Evolutionary conservation across 1,140 invertebrate genomes (phyloP).

Genomic region (Acromyrmex charruanus): DNA sequence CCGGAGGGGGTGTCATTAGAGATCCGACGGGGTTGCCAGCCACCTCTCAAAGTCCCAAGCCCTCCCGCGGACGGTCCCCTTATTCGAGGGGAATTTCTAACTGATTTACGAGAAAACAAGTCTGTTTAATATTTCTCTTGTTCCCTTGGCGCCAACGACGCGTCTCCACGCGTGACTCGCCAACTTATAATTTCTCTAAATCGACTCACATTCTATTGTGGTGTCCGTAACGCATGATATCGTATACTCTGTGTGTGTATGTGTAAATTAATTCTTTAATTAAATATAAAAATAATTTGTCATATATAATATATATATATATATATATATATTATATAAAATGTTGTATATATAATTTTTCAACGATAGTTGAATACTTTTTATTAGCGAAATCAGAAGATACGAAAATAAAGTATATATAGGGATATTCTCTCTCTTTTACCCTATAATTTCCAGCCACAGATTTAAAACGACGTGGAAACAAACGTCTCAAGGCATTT

Average conservation of each 20-base stretch:
- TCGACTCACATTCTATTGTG: slow-evolving; percentile 46
- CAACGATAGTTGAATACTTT: background rate
- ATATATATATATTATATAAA: no score
- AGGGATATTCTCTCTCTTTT: background rate
- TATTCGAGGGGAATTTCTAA: slow-evolving; percentile 83
- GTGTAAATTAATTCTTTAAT: background rate
- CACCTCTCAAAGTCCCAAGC: slow-evolving; percentile 79
- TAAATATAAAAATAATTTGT: slow-evolving; percentile 1
- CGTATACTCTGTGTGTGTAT: no score
- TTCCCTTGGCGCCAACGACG: slow-evolving; percentile 83
- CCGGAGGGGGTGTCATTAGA: slow-evolving; percentile 79
- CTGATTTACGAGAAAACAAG: slow-evolving; percentile 87
- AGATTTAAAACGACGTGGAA: slow-evolving; percentile 19
- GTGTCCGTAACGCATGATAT: background rate
- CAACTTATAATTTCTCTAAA: slow-evolving; percentile 75
- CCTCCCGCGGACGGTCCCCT: slow-evolving; percentile 75
- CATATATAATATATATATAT: no score
- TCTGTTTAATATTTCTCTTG: slow-evolving; percentile 86
- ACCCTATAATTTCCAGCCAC: slow-evolving; percentile 21
- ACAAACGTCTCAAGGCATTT: slow-evolving; percentile 43
- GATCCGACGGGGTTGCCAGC: slow-evolving; percentile 79
- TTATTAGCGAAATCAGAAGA: background rate
- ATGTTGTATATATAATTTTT: background rate
- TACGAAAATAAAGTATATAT: background rate
- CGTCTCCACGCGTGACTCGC: slow-evolving; percentile 81